Percentiles rank a stretch among this genome's conserved stretches.
Conservation (phyloP, 2,797 vertebrate species). For the Nannoperca obscura region DNA sequence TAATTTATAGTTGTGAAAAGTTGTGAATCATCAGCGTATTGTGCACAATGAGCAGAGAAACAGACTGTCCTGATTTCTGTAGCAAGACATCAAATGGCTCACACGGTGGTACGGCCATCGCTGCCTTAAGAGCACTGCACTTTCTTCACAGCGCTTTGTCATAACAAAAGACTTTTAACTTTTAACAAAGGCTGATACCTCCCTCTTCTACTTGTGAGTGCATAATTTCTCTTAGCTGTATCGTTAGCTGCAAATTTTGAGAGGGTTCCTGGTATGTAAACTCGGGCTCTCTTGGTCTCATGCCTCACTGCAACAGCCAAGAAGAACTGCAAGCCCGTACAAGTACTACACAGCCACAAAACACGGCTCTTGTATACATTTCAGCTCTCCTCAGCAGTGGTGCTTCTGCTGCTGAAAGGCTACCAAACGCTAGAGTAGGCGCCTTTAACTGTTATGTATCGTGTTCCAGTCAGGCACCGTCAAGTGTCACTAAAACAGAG, state of each 20-base stretch:
- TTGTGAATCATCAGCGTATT: background rate
- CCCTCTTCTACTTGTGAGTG: background rate
- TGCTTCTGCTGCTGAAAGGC: background rate
- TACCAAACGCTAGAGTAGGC: background rate
- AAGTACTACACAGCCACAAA: conserved; percentile 33
- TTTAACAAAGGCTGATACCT: conserved; percentile 9
- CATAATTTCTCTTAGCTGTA: conserved; percentile 12
- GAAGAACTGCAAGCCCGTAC: background rate
- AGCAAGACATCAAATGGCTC: background rate
- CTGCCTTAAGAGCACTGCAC: background rate
- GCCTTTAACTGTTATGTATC: background rate
- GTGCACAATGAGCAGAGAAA: background rate
- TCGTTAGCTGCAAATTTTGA: conserved; percentile 28
- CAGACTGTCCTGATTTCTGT: background rate
- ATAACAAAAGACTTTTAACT: conserved; percentile 12
- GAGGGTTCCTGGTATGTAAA: conserved; percentile 71
- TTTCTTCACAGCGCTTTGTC: background rate
- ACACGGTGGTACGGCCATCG: background rate
- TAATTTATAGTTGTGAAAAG: background rate
- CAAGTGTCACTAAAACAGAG: background rate
- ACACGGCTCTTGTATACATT: conserved; percentile 35
- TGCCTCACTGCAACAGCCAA: conserved; percentile 9
- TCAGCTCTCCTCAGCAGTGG: background rate
- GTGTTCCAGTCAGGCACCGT: background rate
- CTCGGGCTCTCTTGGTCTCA: conserved; percentile 18